phyloP scores from a whole-genome alignment of 2,113 vertebrate species.

The Axis porcinus region DNA sequence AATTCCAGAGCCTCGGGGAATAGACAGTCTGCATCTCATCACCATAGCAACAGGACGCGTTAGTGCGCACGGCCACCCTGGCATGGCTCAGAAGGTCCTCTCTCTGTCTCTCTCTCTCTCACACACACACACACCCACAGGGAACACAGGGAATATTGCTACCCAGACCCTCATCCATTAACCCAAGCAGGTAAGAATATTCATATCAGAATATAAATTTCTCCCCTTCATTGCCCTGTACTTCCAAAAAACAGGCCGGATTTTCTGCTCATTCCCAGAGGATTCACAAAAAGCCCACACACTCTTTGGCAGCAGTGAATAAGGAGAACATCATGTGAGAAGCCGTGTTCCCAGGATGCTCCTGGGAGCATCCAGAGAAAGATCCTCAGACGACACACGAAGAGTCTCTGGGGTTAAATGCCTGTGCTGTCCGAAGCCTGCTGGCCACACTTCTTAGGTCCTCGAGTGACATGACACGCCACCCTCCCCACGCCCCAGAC shows the following conservation, averaged over 20 bases:
- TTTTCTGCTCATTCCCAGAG: neutral
- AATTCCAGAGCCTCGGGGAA: neutral
- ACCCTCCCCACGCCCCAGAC: rapidly evolving
- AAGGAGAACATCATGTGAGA: neutral
- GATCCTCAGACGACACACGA: neutral
- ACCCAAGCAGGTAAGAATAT: neutral
- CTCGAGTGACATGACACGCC: neutral
- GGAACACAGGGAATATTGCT: neutral
- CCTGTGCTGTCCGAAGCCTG: rapidly evolving
- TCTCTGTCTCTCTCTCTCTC: neutral
- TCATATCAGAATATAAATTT: too few relatives aligned
- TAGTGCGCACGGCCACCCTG: neutral
- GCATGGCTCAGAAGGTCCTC: too few relatives aligned
- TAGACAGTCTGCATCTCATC: neutral
- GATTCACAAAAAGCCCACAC: rapidly evolving
- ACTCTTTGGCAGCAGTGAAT: rapidly evolving
- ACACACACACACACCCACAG: too few relatives aligned
- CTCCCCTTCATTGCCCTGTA: neutral
- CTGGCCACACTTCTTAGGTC: too few relatives aligned
- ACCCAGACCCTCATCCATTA: neutral
- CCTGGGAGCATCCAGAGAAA: neutral
- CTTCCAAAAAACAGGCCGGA: neutral
- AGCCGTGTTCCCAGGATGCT: neutral
- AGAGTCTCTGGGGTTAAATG: neutral
- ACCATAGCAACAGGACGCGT: rapidly evolving